Conservation (phyloP, 2,888 invertebrate genomes). For the Labia minor region DNA sequence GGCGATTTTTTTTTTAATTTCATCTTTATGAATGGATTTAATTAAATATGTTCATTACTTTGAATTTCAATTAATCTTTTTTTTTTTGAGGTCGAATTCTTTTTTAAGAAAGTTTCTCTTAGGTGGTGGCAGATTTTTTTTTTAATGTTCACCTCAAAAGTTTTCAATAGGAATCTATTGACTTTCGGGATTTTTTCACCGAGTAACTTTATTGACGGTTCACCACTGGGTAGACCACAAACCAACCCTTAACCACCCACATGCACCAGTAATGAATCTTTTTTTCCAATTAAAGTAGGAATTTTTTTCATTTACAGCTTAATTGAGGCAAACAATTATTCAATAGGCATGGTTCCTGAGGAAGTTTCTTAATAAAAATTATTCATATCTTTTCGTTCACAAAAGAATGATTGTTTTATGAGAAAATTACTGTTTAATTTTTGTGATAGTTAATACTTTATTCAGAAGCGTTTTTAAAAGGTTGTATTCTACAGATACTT, state of each 20-base stretch:
- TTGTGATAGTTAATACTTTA: no score
- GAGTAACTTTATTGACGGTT: slow-evolving; percentile 3
- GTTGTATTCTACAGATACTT: no score
- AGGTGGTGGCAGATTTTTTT: neutral
- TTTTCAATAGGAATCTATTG: slow-evolving; percentile 13
- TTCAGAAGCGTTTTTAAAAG: no score
- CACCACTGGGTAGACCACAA: neutral
- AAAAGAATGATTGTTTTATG: no score
- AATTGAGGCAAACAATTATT: no score
- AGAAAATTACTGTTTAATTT: no score
- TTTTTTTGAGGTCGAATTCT: neutral
- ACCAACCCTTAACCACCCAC: neutral
- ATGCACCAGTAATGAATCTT: neutral
- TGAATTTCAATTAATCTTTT: slow-evolving; percentile 5
- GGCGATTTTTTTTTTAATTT: no score
- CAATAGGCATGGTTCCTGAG: no score
- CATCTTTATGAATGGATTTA: slow-evolving; percentile 2
- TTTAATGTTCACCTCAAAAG: neutral
- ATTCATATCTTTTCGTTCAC: no score
- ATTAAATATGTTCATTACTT: slow-evolving; percentile 13
- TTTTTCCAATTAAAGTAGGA: slow-evolving; percentile 1
- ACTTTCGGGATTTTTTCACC: neutral
- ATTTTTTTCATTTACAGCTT: no score
- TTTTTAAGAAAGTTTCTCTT: slow-evolving; percentile 9
- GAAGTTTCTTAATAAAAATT: no score